These are phyloP conservation scores for Salvelinus alpinus DNA, from an alignment of 2,113 vertebrate species.

Conservation along the genomic window DNA sequence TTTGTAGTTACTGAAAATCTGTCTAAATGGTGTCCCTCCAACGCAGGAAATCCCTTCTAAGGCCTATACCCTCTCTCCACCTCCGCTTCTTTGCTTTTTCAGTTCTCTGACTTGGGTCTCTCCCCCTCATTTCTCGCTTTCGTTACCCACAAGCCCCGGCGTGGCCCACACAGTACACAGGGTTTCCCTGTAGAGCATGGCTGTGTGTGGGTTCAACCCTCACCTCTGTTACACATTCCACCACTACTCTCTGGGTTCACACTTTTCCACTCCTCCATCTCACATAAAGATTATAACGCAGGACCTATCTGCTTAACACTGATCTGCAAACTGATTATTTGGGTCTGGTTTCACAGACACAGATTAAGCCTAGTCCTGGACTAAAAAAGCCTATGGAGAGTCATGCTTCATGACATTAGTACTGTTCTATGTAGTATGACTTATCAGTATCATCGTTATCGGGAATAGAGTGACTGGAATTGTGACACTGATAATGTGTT, in stretches of 20 bases:
- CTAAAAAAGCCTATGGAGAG: not conserved
- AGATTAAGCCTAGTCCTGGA: no score
- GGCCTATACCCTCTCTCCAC: not conserved
- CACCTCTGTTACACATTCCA: not conserved
- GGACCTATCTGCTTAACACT: not conserved
- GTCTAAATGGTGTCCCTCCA: conserved; percentile 7
- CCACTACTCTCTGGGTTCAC: not conserved
- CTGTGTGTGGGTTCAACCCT: not conserved
- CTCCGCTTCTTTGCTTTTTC: not conserved
- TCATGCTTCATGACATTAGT: not conserved
- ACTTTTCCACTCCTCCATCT: conserved; percentile 2
- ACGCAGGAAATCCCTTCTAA: conserved; percentile 7
- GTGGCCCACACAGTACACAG: conserved; percentile 3
- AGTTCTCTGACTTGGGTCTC: not conserved
- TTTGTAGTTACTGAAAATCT: not conserved
- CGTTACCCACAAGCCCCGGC: not conserved
- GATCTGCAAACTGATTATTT: not conserved
- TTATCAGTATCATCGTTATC: no score
- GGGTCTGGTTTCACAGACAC: no score
- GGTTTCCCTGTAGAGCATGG: conserved; percentile 3
- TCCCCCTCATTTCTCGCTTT: conserved; percentile 3
- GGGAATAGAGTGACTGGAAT: no score
- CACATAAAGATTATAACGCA: not conserved
- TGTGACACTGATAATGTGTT: no score
- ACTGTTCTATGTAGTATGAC: no score